Conservation (phyloP, 2,113 vertebrate genomes). For the Catharus minimus region DNA sequence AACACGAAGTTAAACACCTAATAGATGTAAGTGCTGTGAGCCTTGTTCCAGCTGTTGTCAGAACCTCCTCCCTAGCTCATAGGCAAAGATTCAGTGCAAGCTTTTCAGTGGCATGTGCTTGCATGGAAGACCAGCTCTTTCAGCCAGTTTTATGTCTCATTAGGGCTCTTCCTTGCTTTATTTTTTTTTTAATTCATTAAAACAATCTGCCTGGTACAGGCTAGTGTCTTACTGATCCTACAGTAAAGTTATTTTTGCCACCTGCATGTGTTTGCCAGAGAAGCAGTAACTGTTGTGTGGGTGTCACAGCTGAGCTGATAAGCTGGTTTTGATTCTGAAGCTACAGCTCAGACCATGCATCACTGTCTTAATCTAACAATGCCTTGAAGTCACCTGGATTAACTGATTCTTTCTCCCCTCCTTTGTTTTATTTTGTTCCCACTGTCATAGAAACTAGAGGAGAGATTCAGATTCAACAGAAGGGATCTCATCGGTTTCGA, state of each 20-base stretch:
- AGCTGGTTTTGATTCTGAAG: not conserved
- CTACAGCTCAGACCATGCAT: not conserved
- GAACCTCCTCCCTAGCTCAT: not conserved
- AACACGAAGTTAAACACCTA: slow-evolving; percentile 92
- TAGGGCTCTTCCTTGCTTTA: not conserved
- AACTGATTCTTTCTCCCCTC: not conserved
- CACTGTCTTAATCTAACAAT: not conserved
- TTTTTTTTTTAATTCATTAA: not conserved
- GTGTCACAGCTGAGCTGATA: slow-evolving; percentile 12
- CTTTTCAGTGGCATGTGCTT: not conserved
- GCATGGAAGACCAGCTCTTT: not conserved
- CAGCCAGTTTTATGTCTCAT: not conserved
- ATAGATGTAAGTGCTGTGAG: slow-evolving; percentile 86
- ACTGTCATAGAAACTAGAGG: slow-evolving; percentile 88
- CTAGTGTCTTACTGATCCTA: not conserved
- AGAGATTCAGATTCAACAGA: slow-evolving; percentile 91
- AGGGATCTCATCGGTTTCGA: slow-evolving; percentile 92
- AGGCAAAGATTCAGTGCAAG: not conserved
- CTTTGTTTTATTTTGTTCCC: not conserved
- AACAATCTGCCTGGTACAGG: not conserved
- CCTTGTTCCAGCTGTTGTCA: not conserved
- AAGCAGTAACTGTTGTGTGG: not conserved
- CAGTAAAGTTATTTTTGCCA: slow-evolving; percentile 12
- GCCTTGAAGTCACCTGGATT: not conserved
- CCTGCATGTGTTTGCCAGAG: not conserved